Conservation (phyloP, 53 echinoderm and acorn worm genomes). For the Arbacia lixula region DNA sequence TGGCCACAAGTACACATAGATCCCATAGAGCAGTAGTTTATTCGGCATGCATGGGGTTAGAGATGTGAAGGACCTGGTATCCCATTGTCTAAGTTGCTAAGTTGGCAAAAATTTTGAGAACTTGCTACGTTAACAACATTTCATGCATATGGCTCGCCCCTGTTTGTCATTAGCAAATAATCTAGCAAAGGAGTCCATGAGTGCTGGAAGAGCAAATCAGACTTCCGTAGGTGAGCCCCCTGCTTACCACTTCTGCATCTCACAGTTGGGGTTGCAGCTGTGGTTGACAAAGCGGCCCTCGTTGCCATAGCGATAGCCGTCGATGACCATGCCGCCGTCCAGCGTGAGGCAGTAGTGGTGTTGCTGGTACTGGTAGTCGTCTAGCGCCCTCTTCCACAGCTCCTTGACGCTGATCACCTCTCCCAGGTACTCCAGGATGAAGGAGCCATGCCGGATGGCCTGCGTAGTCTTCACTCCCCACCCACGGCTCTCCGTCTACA, state of each 20-base stretch:
- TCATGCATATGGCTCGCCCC: too few relatives aligned
- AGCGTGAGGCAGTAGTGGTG: constrained; percentile 98
- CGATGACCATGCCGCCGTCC: constrained; percentile 95
- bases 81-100: too few relatives aligned
- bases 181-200: too few relatives aligned
- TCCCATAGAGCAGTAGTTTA: too few relatives aligned
- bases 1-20: too few relatives aligned
- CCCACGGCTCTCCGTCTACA: constrained; percentile 81
- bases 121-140: too few relatives aligned
- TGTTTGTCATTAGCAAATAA: too few relatives aligned
- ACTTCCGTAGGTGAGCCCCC: too few relatives aligned
- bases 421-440: constrained; percentile 95
- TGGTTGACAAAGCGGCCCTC: constrained; percentile 98
- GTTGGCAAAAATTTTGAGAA: too few relatives aligned
- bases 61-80: too few relatives aligned
- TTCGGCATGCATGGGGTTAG: too few relatives aligned
- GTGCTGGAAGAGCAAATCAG: too few relatives aligned
- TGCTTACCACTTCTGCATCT: constrained; percentile 98
- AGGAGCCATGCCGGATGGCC: constrained; percentile 66
- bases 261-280: constrained; percentile 98
- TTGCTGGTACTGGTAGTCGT: constrained; percentile 94
- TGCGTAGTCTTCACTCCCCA: constrained; percentile 83
- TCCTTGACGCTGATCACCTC: constrained; percentile 98
- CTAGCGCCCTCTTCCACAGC: constrained; percentile 87
- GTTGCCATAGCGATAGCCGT: constrained; percentile 92